These are phyloP conservation scores for Rhopilema esculentum DNA, from an alignment of 30 jellyfish, hydroid and myxozoan genomes.

Conservation along the genomic window DNA sequence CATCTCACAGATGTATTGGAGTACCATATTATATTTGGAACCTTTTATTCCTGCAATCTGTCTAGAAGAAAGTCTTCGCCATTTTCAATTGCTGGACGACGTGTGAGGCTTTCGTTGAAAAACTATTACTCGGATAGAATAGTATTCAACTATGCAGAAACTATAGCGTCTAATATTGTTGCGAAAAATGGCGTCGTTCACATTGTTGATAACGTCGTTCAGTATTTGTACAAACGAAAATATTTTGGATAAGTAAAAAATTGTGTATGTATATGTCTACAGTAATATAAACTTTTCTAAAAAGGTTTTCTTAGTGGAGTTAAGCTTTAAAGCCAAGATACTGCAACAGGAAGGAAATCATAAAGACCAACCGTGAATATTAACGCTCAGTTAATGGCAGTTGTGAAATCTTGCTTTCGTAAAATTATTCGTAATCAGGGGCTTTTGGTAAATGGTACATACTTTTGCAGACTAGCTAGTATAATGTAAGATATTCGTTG, in stretches of 20 bases:
- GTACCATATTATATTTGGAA: conserved; percentile 29
- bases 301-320: no score
- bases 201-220: conserved; percentile 19
- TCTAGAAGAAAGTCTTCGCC: conserved; percentile 7
- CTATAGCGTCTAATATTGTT: conserved; percentile 7
- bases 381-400: no score
- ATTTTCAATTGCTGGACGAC: conserved; percentile 16
- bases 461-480: no score
- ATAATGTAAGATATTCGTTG: no score
- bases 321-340: no score
- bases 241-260: conserved; percentile 16
- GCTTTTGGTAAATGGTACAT: no score
- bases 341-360: no score
- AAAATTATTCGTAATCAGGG: no score
- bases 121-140: neutral
- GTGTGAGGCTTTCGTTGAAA: conserved; percentile 26
- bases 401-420: no score
- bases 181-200: conserved; percentile 47
- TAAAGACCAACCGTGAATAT: no score
- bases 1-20: conserved; percentile 1
- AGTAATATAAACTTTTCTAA: no score
- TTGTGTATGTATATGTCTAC: no score
- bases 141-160: conserved; percentile 30
- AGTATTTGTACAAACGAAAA: conserved; percentile 23
- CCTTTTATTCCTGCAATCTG: conserved; percentile 14